Base-by-base conservation (phyloP, 53 echinoderm and acorn worm genomes). In the Zoroaster sp. region DNA sequence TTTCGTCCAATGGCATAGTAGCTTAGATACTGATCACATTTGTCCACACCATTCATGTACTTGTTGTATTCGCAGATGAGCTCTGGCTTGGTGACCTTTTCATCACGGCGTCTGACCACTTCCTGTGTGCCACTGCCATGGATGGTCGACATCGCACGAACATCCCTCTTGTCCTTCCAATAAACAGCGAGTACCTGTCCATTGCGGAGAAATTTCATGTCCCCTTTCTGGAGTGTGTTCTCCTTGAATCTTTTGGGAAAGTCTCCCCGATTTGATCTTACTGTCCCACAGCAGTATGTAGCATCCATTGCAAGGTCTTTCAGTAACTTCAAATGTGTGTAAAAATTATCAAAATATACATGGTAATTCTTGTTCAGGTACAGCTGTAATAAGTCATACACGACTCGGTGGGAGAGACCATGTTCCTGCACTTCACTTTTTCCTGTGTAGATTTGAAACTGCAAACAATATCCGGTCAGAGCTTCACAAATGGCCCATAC, bases 1-100 rank as follows among this genome's bases (percentile, higher is more conserved):
- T 42, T 77, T 31, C 88, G 73, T 28, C 88, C 77, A 36, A 88
- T 77, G 17, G 54, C 63, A 14, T 88, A 88, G 54, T 88, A 88
- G 17, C 49, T 17, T 12, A 77, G 75, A 40, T 53, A 73, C 39
- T 88, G 88, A 30, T 88, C 88, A 12, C 54, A 46, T 17, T 88
- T 77, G 45, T 88, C 88, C 7, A 88, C 88, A 0, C 77, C 88
- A 6, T 77, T 66, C 77, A 88, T 88, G 23, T 44, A 23, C 59
- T 37, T 67, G 47, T 87, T 74, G 74, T 87, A 87, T 49, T 73
- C 53, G 33, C 38, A 10, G 23, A 87, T 74, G 45, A 87, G 34
- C 2, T 51, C 46, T 10, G 73, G 87, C 33, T 73, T 25, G 44
- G 87, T 30, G 30, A 87, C 33, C 34, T 73, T 73, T 45, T 87